Conservation (phyloP, 2,113 vertebrate species). For the Corythornis vintsioides region DNA sequence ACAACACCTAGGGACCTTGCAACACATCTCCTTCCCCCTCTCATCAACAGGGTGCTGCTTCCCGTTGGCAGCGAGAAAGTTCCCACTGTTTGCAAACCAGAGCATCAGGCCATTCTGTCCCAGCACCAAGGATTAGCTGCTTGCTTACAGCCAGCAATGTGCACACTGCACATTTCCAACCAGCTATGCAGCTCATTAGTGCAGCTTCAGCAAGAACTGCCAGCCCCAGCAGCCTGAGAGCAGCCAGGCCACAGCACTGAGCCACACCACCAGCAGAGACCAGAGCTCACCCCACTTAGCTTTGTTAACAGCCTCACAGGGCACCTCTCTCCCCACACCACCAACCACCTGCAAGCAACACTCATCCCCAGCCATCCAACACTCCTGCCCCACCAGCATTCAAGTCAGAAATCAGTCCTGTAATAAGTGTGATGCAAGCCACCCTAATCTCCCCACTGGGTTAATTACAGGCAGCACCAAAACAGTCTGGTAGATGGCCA, state of each 20-base stretch:
- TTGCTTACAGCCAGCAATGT: not conserved
- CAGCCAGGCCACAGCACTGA: not conserved
- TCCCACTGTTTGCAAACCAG: not conserved
- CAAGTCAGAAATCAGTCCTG: not conserved
- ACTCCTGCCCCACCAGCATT: not conserved
- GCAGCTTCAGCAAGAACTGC: slow-evolving; percentile 44
- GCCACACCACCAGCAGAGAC: not conserved
- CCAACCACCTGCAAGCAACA: not conserved
- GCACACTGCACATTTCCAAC: not conserved
- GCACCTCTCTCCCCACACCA: not conserved
- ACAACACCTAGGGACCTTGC: not conserved
- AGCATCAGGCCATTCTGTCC: not conserved
- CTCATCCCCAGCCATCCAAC: not conserved
- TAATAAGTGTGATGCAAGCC: not conserved
- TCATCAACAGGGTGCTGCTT: not conserved
- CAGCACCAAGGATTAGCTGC: slow-evolving; percentile 18
- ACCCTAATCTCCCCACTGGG: not conserved
- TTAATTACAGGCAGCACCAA: slow-evolving; percentile 51
- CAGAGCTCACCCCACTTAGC: not conserved
- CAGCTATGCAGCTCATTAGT: slow-evolving; percentile 18
- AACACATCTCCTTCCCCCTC: slow-evolving; percentile 3
- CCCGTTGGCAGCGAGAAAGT: not conserved
- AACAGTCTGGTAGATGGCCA: not conserved
- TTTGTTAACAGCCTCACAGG: not conserved
- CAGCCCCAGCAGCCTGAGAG: not conserved